Conservation (phyloP, 2,797 vertebrate genomes). For the Darevskia nairensis region DNA sequence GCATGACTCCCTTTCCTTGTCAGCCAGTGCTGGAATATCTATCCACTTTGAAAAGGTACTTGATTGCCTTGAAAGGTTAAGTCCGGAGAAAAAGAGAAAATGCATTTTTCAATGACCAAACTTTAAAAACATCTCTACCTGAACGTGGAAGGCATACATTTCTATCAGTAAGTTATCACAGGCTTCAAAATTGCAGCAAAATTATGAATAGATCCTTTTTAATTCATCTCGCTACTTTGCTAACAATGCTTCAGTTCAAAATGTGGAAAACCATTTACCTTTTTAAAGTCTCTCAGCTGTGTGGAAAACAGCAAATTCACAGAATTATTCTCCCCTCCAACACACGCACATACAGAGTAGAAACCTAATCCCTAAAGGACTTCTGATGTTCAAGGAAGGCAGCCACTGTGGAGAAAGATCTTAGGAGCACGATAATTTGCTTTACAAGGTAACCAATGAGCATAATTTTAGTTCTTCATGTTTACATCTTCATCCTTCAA, state of each 20-base stretch:
- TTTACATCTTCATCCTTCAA: conserved; percentile 89
- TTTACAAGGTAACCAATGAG: conserved; percentile 53
- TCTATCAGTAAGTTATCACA: conserved; percentile 11
- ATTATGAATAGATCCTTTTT: background rate
- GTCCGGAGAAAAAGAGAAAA: background rate
- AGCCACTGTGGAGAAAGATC: conserved; percentile 71
- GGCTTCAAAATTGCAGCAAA: background rate
- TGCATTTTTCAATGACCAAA: background rate
- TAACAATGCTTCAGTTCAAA: conserved; percentile 53
- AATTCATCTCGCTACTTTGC: conserved; percentile 30
- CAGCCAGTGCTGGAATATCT: background rate
- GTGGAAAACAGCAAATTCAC: conserved; percentile 46
- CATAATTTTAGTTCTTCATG: conserved; percentile 74
- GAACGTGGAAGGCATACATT: background rate
- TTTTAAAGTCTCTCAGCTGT: conserved; percentile 59
- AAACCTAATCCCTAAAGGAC: conserved; percentile 54
- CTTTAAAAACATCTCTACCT: background rate
- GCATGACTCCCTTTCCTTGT: background rate
- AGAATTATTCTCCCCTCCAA: background rate
- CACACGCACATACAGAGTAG: background rate
- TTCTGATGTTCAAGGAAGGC: conserved; percentile 71
- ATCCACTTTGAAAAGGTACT: background rate
- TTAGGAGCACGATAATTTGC: conserved; percentile 66
- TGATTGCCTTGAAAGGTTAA: background rate
- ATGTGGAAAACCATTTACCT: conserved; percentile 55